These are phyloP conservation scores for Brachynemurus nebulosus DNA, from an alignment of 2,888 invertebrate genomes.

Conservation along the genomic window DNA sequence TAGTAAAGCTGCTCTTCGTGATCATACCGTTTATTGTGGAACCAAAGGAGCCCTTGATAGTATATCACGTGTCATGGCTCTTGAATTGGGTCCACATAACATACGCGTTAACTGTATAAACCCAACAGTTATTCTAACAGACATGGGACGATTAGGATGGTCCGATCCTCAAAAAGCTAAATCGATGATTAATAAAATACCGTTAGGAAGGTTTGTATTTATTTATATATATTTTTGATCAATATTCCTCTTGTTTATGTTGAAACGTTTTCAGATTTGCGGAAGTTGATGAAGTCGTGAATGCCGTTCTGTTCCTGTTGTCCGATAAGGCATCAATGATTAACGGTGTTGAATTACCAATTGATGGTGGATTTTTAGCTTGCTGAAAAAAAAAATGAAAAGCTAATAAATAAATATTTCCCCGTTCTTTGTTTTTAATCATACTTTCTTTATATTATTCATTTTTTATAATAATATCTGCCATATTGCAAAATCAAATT, in stretches of 20 bases:
- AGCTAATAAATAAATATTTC: no score
- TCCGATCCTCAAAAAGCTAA: conserved; percentile 58
- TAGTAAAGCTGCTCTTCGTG: conserved; percentile 53
- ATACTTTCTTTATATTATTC: no score
- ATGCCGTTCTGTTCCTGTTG: conserved; percentile 57
- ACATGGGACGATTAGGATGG: conserved; percentile 76
- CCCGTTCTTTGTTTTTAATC: no score
- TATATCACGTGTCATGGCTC: conserved; percentile 66
- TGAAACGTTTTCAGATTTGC: conserved; percentile 38
- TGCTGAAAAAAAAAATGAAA: no score
- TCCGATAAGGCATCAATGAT: conserved; percentile 66
- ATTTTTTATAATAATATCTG: no score
- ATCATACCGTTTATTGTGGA: conserved; percentile 71
- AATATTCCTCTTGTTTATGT: no score
- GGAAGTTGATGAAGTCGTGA: conserved; percentile 65
- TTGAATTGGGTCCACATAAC: conserved; percentile 68
- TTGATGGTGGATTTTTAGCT: conserved; percentile 63
- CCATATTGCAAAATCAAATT: no score
- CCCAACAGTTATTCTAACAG: conserved; percentile 89
- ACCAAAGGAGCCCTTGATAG: conserved; percentile 84
- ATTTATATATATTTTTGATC: not conserved
- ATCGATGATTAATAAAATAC: conserved; percentile 65
- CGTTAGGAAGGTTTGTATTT: conserved; percentile 53
- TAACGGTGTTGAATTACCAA: conserved; percentile 53
- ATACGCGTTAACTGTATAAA: conserved; percentile 88